These are phyloP conservation scores for Nymphalis urticae DNA, from an alignment of 2,888 invertebrate genomes.

Conservation along the genomic window DNA sequence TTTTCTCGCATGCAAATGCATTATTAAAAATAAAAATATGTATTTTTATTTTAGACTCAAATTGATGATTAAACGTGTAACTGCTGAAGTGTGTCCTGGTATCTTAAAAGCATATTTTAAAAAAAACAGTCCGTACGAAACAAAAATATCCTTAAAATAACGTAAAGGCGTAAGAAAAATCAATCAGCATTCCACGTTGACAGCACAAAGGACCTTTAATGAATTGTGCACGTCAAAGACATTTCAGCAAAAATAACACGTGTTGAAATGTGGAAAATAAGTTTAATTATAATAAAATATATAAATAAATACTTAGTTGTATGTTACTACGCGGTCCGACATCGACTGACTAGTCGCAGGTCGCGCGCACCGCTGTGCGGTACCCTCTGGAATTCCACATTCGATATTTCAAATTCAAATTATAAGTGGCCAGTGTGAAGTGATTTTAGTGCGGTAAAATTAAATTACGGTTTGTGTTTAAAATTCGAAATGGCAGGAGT, in stretches of 20 bases:
- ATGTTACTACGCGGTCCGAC: slow-evolving; percentile 47
- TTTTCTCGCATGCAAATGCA: background rate
- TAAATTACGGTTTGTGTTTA: slow-evolving; percentile 69
- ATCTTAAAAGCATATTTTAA: background rate
- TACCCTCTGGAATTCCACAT: slow-evolving; percentile 55
- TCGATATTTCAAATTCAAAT: slow-evolving; percentile 47
- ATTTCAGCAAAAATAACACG: slow-evolving; percentile 52
- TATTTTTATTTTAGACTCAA: background rate
- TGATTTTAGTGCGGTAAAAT: slow-evolving; percentile 56
- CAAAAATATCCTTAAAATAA: background rate
- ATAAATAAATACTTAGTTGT: slow-evolving; percentile 59
- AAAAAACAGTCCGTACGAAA: background rate
- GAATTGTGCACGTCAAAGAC: slow-evolving; percentile 31
- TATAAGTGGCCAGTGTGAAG: slow-evolving; percentile 62
- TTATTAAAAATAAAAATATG: background rate
- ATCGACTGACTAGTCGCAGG: slow-evolving; percentile 57
- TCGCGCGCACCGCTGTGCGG: slow-evolving; percentile 62
- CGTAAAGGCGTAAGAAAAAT: slow-evolving; percentile 7
- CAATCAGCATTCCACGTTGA: slow-evolving; percentile 33
- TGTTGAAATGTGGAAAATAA: slow-evolving; percentile 56
- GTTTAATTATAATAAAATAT: slow-evolving; percentile 71
- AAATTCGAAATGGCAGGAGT: slow-evolving; percentile 63
- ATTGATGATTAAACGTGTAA: background rate
- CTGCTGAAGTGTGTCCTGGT: background rate
- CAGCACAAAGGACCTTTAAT: slow-evolving; percentile 31